Evolutionary conservation across 2,113 vertebrate species (phyloP), one percentile per base, ranked within the genome.

Genomic region (Oxyruncus cristatus): DNA sequence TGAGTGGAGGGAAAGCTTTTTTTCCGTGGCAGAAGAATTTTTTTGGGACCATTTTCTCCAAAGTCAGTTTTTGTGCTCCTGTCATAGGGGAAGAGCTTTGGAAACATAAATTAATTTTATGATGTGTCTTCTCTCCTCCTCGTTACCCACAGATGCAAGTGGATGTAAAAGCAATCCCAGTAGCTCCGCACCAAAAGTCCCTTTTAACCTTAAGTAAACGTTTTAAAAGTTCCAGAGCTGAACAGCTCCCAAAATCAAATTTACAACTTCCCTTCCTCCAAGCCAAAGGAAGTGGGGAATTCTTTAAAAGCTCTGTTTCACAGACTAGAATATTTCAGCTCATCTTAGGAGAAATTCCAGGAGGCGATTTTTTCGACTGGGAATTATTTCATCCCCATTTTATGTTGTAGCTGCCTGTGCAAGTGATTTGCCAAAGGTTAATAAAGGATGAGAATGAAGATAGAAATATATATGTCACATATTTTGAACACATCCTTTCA

Each of bases 181-280:
- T 2, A 72, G 66, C 44, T 58, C 50, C 58, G 18, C 42, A 68
- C 26, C n/a, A 73, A 62, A 68, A 16, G 33, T 30, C 46, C 50
- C 47, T 67, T 59, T 70, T 59, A 81, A 58, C 67, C 83, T 91
- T n/a, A 44, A 88, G 47, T 62, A 84, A 91, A 95, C 15, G 65
- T 77, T 95, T 95, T 23, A 74, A 85, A 86, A 74, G 52, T 79
- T 78, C 76, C 91, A 88, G 52, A 41, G 55, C 62, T 77, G 79
- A 91, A 71, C 68, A 70, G 93, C 71, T 88, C 83, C 78, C 27
- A 94, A 95, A 90, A 86, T 61, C 92, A 92, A 75, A 92, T 97
- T 97, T 97, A 97, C 92, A 95, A 82, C 96, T 97, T 97, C 94
- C 91, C 65, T 80, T 92, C 76, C 89, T 88, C 86, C 47, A 35